Percentiles rank a stretch among this genome's conserved stretches.
Evolutionary conservation across 2,797 vertebrate genomes (phyloP).

Genomic region (Buphagus erythrorhynchus): DNA sequence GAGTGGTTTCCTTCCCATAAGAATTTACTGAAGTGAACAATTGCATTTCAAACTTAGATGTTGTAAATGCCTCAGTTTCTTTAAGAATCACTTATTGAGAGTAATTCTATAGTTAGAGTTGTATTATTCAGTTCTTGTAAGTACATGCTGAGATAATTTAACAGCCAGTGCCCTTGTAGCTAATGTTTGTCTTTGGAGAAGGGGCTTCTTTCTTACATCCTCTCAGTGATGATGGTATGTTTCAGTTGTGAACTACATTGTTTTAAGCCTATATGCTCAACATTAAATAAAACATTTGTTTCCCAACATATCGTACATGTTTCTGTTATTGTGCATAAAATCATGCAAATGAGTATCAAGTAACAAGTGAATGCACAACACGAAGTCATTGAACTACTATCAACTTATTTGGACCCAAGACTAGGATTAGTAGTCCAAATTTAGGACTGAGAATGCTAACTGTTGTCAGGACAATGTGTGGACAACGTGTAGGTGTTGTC

Average conservation of each 20-base stretch:
- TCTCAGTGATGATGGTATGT: background rate
- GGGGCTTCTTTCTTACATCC: background rate
- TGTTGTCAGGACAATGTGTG: background rate
- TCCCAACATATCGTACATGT: background rate
- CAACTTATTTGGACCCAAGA: background rate
- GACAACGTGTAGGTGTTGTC: background rate
- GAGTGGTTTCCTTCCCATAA: constrained; percentile 26
- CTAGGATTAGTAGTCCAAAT: too few relatives aligned
- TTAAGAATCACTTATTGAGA: constrained; percentile 7
- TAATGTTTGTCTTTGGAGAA: constrained; percentile 16
- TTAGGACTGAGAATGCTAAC: background rate
- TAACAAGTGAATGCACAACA: background rate
- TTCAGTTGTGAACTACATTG: background rate
- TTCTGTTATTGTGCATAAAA: constrained; percentile 39
- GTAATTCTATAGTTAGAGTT: background rate
- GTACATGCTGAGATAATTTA: background rate
- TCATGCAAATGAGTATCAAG: background rate
- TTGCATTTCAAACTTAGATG: background rate
- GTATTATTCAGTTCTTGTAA: background rate
- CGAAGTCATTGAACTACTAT: background rate
- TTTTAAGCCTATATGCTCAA: background rate
- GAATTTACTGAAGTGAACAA: constrained; percentile 15
- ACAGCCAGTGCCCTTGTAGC: background rate
- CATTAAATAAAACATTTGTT: constrained; percentile 32
- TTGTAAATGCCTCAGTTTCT: constrained; percentile 18